Percentiles rank a stretch among this genome's conserved stretches.
Conservation (phyloP, 2,113 vertebrate species). For the Lontra canadensis region DNA sequence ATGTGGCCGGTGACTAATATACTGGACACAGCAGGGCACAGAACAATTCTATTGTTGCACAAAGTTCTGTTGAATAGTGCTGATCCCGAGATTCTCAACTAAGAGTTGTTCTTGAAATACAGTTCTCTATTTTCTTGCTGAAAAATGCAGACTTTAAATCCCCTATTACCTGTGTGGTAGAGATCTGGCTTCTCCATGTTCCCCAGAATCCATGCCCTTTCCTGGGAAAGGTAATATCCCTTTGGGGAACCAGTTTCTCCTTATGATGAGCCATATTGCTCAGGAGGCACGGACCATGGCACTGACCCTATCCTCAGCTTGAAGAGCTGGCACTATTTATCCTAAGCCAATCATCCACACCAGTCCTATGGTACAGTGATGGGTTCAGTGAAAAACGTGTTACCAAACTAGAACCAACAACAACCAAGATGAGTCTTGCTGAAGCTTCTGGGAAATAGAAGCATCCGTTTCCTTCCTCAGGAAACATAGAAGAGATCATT, state of each 20-base stretch:
- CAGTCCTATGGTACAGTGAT: not conserved
- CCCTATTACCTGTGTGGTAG: not conserved
- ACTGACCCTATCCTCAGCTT: not conserved
- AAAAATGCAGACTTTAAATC: not conserved
- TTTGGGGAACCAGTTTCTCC: not conserved
- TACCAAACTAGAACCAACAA: not conserved
- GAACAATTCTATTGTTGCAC: not conserved
- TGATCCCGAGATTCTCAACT: not conserved
- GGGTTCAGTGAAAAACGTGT: not conserved
- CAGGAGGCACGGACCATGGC: not conserved
- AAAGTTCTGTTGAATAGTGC: not conserved
- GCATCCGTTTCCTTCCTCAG: not conserved
- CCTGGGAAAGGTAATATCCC: not conserved
- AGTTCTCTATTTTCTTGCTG: not conserved
- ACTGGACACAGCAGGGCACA: not conserved
- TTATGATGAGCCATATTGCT: not conserved
- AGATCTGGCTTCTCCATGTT: not conserved
- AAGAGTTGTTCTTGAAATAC: not conserved
- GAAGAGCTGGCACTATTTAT: not conserved
- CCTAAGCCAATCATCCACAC: not conserved
- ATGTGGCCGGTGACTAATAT: not conserved
- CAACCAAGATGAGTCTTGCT: not conserved
- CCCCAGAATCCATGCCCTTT: not conserved
- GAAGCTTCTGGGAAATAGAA: not conserved
- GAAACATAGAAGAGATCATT: not conserved